Evolutionary conservation across 2,113 vertebrate genomes (phyloP).

Genomic region (Poecile atricapillus): DNA sequence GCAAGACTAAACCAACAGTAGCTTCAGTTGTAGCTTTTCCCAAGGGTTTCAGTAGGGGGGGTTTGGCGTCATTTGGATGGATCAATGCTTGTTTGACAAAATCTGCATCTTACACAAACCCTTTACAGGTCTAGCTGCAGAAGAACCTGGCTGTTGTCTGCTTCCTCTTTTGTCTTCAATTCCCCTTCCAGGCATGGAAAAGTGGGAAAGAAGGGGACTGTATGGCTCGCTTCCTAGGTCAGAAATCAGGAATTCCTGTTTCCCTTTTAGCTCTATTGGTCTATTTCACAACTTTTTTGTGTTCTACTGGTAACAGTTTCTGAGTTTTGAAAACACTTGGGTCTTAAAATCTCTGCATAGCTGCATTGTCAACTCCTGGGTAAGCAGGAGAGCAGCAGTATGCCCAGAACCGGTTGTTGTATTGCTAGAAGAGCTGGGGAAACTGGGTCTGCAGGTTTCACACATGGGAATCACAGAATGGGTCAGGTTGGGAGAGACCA

Average conservation of each 20-base stretch:
- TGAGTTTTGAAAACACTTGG: not conserved
- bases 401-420: not conserved
- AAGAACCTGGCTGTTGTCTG: not conserved
- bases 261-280: not conserved
- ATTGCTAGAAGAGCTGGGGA: not conserved
- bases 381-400: not conserved
- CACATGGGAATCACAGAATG: not conserved
- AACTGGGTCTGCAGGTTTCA: not conserved
- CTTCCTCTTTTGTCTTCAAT: not conserved
- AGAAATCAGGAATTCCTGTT: not conserved
- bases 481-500: not conserved
- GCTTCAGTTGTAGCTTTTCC: not conserved
- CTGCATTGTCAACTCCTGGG: not conserved
- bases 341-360: not conserved
- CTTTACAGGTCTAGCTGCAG: not conserved
- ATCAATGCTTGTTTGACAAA: not conserved
- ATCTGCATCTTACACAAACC: not conserved
- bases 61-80: not conserved
- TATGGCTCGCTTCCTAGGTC: not conserved
- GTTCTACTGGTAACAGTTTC: not conserved
- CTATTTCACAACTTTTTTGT: not conserved
- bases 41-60: not conserved
- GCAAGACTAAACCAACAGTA: not conserved
- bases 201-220: not conserved
- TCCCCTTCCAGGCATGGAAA: not conserved